phyloP scores from a whole-genome alignment of 2,113 vertebrate genomes.

The Mobula birostris region DNA sequence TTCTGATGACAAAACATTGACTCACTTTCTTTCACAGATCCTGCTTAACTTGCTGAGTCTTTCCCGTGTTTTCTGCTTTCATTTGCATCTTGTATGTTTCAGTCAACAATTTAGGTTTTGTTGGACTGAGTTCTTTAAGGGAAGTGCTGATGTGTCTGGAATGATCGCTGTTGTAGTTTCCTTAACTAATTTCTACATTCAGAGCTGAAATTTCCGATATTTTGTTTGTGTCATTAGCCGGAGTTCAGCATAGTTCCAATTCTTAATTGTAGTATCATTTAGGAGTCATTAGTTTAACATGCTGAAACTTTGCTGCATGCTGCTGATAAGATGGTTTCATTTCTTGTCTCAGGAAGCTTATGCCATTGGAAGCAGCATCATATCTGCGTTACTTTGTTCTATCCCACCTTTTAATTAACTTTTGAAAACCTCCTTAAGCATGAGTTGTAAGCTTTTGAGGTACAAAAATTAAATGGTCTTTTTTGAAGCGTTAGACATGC shows the following conservation, averaged over 20 bases:
- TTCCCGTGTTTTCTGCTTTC: too few species aligned
- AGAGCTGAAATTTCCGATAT: neutral
- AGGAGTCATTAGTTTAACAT: neutral
- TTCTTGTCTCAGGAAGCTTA: neutral
- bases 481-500: neutral
- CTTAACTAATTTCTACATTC: neutral
- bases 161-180: neutral
- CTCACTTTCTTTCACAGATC: too few species aligned
- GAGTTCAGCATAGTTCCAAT: neutral
- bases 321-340: neutral
- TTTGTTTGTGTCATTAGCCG: neutral
- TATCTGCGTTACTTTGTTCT: neutral
- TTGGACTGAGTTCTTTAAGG: neutral
- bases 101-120: neutral
- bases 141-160: neutral
- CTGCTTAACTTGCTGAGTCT: too few species aligned
- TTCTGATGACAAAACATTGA: too few species aligned
- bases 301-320: neutral
- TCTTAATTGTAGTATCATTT: neutral
- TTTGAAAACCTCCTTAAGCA: neutral
- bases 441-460: neutral
- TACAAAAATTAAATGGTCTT: neutral
- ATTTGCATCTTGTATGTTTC: too few species aligned
- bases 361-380: neutral
- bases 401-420: neutral